Evolutionary conservation across 2,888 invertebrate genomes (phyloP), one percentile per base, ranked within the genome.

Genomic region (Amphipoea oculea): DNA sequence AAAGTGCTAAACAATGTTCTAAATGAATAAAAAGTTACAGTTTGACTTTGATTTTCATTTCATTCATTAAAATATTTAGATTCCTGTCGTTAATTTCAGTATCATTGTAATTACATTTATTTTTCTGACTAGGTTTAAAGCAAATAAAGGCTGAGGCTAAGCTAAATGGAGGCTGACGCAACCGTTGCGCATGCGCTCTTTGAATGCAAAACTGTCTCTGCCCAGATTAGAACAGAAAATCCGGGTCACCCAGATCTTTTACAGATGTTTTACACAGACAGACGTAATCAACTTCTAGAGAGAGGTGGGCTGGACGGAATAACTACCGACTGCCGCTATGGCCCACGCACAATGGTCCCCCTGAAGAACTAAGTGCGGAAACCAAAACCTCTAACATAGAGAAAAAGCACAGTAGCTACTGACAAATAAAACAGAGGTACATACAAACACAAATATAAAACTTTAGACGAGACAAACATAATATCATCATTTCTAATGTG

Each of bases 21-120:
- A 57, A 86, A 79, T 78, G 42, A 81, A 76, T 78, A 77, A 84
- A 84, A 67, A 71, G 48, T 72, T 57, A 76, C 54, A 73, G 51
- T 72, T 78, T 71, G 36, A 72, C 48, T 78, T 75, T 73, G 69
- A 76, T 73, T 84, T 78, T 20, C 60, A 78, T 78, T 83, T 71
- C 1, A 68, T 60, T 81, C 12, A 68, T 63, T 62, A 67, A 72
- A 71, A 29, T 65, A 20, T 74, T 79, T 42, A 67, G 62, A 80
- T 73, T 29, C 20, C 60, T 23, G 40, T 69, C 63, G 29, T 67
- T 68, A 42, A 57, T 48, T 76, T 60, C 40, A 62, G n/a, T 40
- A 74, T 70, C 11, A 42, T 71, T 42, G 54, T 77, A 78, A 71
- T 73, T 60, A 63, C 11, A 81, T 75, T 76, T 78, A 51, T 67